Evolutionary conservation across 2,888 invertebrate genomes (phyloP).

Genomic region (Drosophila lutescens): DNA sequence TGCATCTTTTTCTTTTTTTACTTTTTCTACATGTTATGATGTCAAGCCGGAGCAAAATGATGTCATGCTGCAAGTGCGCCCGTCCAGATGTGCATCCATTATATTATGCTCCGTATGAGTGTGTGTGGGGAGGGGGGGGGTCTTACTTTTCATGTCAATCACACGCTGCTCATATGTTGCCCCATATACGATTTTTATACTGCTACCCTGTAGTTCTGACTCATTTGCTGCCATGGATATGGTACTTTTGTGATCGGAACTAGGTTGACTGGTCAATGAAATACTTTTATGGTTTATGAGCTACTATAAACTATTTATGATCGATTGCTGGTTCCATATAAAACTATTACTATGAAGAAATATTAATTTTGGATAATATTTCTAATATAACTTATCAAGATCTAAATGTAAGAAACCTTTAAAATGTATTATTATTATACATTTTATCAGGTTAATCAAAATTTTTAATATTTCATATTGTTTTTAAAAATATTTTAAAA

Average conservation of each 20-base stretch:
- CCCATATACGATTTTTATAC: slow-evolving; percentile 55
- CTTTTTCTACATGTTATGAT: slow-evolving; percentile 48
- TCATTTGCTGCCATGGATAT: slow-evolving; percentile 4
- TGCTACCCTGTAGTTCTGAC: slow-evolving; percentile 48
- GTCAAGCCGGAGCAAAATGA: slow-evolving; percentile 67
- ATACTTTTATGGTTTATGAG: slow-evolving; percentile 16
- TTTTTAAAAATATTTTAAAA: not conserved
- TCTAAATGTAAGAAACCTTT: no score
- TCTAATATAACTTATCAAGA: not conserved
- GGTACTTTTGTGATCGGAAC: slow-evolving; percentile 9
- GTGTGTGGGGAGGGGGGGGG: slow-evolving; percentile 32
- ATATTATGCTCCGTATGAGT: slow-evolving; percentile 63
- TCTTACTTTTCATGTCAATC: slow-evolving; percentile 73
- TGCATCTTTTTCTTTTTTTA: slow-evolving; percentile 9
- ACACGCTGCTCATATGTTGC: slow-evolving; percentile 71
- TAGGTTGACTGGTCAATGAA: slow-evolving; percentile 18
- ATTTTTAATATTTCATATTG: not conserved
- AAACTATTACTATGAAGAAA: not conserved
- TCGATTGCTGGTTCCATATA: not conserved
- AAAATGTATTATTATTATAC: no score
- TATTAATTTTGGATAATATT: no score
- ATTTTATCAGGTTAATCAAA: no score
- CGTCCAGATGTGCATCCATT: slow-evolving; percentile 76
- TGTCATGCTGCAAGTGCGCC: slow-evolving; percentile 80
- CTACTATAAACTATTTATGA: slow-evolving; percentile 16